Percentiles rank a stretch among this genome's conserved stretches.
phyloP scores from a whole-genome alignment of 2,113 vertebrate species.

The Myrmecophaga tridactyla region DNA sequence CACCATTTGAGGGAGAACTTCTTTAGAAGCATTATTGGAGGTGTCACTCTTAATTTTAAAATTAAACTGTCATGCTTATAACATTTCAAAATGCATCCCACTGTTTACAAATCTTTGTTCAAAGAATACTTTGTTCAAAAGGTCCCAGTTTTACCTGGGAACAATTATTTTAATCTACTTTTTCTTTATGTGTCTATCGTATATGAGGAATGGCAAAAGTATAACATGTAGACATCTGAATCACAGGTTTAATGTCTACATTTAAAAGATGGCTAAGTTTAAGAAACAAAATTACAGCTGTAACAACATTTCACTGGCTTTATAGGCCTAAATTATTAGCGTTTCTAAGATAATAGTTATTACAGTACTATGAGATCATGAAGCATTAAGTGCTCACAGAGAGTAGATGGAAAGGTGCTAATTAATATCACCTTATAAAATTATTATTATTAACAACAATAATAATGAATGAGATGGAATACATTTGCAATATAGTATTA shows the following conservation, averaged over 20 bases:
- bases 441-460: conserved; percentile 24
- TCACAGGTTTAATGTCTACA: conserved; percentile 45
- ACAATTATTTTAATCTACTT: not conserved
- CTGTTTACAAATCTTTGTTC: not conserved
- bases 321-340: conserved; percentile 25
- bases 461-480: conserved; percentile 14
- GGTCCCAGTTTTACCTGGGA: not conserved
- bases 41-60: not conserved
- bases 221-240: conserved; percentile 27
- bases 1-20: not conserved
- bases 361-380: conserved; percentile 46
- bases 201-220: not conserved
- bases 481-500: not conserved
- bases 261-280: conserved; percentile 49
- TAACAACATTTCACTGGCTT: conserved; percentile 40
- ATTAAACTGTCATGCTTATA: not conserved
- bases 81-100: not conserved
- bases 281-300: conserved; percentile 58
- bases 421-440: conserved; percentile 53
- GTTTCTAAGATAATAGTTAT: conserved; percentile 43
- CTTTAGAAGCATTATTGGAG: not conserved
- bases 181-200: not conserved
- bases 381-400: not conserved
- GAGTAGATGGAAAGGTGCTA: not conserved
- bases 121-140: not conserved